These are phyloP conservation scores for Drosophila recens DNA, from an alignment of 2,888 invertebrate species.

Conservation along the genomic window DNA sequence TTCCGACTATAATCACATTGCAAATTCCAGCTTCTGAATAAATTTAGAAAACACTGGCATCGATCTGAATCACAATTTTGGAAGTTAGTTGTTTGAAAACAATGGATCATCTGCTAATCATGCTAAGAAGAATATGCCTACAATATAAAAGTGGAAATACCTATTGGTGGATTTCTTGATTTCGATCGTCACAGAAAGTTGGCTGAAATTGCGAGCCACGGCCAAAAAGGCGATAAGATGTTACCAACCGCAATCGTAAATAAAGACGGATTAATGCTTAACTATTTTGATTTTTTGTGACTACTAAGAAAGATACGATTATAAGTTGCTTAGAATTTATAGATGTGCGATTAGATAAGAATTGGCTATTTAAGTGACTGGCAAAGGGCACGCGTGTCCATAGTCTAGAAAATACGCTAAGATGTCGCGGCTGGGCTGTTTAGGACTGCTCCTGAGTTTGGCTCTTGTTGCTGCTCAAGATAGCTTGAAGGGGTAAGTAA, in stretches of 20 bases:
- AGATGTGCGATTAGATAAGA: slow-evolving; percentile 50
- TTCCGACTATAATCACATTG: not conserved
- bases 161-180: slow-evolving; percentile 84
- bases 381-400: not conserved
- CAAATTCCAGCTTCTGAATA: not conserved
- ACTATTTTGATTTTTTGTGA: slow-evolving; percentile 28
- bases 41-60: not conserved
- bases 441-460: slow-evolving; percentile 44
- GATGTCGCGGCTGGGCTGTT: slow-evolving; percentile 53
- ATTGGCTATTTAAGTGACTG: slow-evolving; percentile 56
- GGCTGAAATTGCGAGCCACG: slow-evolving; percentile 84
- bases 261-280: slow-evolving; percentile 42
- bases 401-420: slow-evolving; percentile 3
- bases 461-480: slow-evolving; percentile 42
- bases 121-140: not conserved
- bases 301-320: slow-evolving; percentile 4
- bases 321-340: slow-evolving; percentile 32
- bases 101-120: not conserved
- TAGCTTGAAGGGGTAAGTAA: slow-evolving; percentile 53
- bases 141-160: slow-evolving; percentile 87
- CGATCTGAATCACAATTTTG: not conserved
- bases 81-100: not conserved
- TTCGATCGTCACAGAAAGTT: no score
- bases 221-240: slow-evolving; percentile 67
- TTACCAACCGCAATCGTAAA: slow-evolving; percentile 38